Evolutionary conservation across 1,140 invertebrate species (phyloP).

Genomic region (Tachypleus tridentatus): DNA sequence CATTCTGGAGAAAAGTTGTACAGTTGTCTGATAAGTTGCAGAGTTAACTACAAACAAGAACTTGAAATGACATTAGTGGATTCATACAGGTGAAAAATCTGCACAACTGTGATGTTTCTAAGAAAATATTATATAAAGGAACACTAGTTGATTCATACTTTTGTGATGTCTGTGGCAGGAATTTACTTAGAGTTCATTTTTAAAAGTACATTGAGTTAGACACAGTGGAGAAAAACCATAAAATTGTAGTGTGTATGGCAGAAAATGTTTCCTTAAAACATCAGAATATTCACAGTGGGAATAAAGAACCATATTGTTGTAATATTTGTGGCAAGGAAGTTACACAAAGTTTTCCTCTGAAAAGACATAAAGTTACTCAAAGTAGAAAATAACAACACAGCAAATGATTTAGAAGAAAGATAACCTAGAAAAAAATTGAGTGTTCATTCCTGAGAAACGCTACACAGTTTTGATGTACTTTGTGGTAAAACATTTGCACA

Average conservation of each 20-base stretch:
- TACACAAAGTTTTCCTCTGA: slow-evolving; percentile 9
- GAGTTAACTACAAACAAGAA: no score
- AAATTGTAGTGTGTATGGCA: slow-evolving; percentile 55
- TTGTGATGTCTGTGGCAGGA: slow-evolving; percentile 36
- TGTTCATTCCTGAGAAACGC: no score
- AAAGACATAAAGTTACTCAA: slow-evolving; percentile 8
- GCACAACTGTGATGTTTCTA: no score
- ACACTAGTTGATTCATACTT: slow-evolving; percentile 68
- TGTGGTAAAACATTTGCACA: no score
- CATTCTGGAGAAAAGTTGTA: no score
- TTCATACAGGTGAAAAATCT: no score
- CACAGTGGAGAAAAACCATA: slow-evolving; percentile 61
- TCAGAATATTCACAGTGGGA: slow-evolving; percentile 62
- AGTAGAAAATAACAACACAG: slow-evolving; percentile 34
- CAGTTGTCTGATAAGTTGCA: no score
- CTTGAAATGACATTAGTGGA: no score
- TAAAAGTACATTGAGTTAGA: slow-evolving; percentile 60
- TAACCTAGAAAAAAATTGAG: no score
- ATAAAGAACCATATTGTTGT: slow-evolving; percentile 59
- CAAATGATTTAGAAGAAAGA: no score
- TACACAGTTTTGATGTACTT: no score
- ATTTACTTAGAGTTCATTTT: slow-evolving; percentile 44
- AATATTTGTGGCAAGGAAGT: slow-evolving; percentile 77
- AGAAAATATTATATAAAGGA: no score
- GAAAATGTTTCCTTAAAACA: slow-evolving; percentile 12